phyloP scores from a whole-genome alignment of 2,797 vertebrate genomes.

The Triplophysa bombifrons region DNA sequence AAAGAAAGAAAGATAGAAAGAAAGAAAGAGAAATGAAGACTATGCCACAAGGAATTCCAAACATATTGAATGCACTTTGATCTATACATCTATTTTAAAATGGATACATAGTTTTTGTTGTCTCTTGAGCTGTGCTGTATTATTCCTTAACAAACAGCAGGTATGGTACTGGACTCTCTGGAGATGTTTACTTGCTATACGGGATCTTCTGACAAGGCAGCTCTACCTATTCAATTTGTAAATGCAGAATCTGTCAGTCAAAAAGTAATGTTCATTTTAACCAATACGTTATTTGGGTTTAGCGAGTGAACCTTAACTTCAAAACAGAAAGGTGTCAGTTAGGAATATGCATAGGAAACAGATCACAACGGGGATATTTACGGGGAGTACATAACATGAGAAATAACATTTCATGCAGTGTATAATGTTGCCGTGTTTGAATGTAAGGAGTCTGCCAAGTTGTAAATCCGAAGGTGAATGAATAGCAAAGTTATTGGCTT shows the following conservation, averaged over 20 bases:
- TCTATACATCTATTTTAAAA: conserved; percentile 55
- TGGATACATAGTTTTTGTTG: conserved; percentile 36
- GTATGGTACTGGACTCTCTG: conserved; percentile 8
- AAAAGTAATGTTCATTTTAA: neutral
- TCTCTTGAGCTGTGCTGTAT: conserved; percentile 21
- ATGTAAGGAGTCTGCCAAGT: too few species aligned
- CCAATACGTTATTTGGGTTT: neutral
- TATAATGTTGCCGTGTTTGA: too few species aligned
- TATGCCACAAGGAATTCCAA: conserved; percentile 31
- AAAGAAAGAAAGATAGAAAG: neutral
- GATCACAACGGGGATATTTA: too few species aligned
- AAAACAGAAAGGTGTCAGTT: neutral
- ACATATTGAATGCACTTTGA: conserved; percentile 46
- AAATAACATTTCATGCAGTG: too few species aligned
- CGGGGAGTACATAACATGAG: too few species aligned
- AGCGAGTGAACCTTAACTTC: neutral
- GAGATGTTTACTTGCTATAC: conserved; percentile 30
- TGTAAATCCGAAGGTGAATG: too few species aligned
- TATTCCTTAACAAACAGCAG: conserved; percentile 26
- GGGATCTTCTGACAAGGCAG: conserved; percentile 7
- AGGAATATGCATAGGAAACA: neutral
- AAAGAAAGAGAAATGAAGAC: conserved; percentile 31
- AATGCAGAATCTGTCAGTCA: conserved; percentile 13
- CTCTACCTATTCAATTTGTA: conserved; percentile 4
- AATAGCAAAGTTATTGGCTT: too few species aligned